Evolutionary conservation across 2,888 invertebrate species (phyloP), one percentile per base, ranked within the genome.

Genomic region (Dilophus febrilis): DNA sequence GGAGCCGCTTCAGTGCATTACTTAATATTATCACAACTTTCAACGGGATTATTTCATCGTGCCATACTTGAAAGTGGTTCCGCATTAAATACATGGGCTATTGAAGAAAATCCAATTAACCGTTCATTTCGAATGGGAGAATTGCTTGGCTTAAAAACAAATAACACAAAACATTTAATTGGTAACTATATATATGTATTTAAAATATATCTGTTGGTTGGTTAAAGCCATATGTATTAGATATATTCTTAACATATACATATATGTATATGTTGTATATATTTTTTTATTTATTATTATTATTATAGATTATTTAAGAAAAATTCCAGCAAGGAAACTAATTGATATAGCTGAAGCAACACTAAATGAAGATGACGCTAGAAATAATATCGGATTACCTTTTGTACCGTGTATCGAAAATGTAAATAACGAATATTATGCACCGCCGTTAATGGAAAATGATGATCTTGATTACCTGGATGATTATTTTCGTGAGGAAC

Each of bases 41-140:
- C 69, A 3, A 57, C 64, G 60, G 74, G 72, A 26, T 57, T 74
- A n/a, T 74, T 74, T 52, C 72, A 73, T 47, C 67, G 68, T 3
- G 74, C 68, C 10, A 74, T 74, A 37, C 70, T 73, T 0, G 67
- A 74, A 52, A 73, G 73, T 46, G 74, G 74, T 1, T 64, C 70
- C 40, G 70, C 71, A 1, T 47, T 72, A n/a, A 69, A 70, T 18
- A 72, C 73, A 4, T 74, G 74, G 74, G 70, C 74, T 19, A 58
- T 72, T 47, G 66, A 70, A 1, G 59, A 60, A 38, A 60, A 64
- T 6, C 69, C 72, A 0, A 55, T 59, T 1, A 59, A 60, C 19
- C 61, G 68, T 19, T 72, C 73, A 26, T 66, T 68, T 45, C 66
- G 68, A 16, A 57, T 73, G 18, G 73, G 73, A 39, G 60, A 65